Evolutionary conservation across 2,888 invertebrate genomes (phyloP), one percentile per base, ranked within the genome.

Genomic region (Drosophila seclusa): DNA sequence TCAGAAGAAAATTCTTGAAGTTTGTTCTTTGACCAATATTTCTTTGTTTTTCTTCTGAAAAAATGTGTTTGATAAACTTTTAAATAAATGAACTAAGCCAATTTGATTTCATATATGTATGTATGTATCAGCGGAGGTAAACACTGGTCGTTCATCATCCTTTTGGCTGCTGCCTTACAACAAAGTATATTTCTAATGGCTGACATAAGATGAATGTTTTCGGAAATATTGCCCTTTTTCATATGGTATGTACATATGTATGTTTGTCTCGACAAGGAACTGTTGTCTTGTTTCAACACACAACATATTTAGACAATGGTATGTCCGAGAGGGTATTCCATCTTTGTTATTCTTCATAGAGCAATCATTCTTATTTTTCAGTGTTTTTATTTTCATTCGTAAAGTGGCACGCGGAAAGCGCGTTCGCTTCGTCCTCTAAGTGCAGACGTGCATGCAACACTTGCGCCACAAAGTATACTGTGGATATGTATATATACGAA

Each of bases 311-410:
- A 16, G 45, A 21, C 21, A 45, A 7, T 45, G 16, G 16, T 16
- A 24, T 45, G 7, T 18, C 27, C 48, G n/a, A 27, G 27, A 66
- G 58, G 13, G 66, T 59, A 72, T 60, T 31, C 2, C 2, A 31
- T n/a, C 13, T 36, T 53, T 36, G 31, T 21, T 57, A 6, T 1
- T 8, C 1, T 38, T 38, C 32, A 6, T n/a, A 24, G 21, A 29
- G 29, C 21, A 3, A n/a, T 31, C 8, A 42, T 27, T 45, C 36
- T 31, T 64, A 49, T 42, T 79, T 59, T 59, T n/a, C 58, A 50
- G 32, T 34, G 64, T 60, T 66, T 78, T 18, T 45, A 16, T 81
- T 34, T 80, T 86, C 76, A 83, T 83, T 88, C 76, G 57, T 45
- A 76, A 86, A 83, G 83, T 82, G 87, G 61, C 80, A 42, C 60